Percentiles rank a stretch among this genome's conserved stretches.
Conservation (phyloP, 2,888 invertebrate species). For the Ichneumon xanthorius region DNA sequence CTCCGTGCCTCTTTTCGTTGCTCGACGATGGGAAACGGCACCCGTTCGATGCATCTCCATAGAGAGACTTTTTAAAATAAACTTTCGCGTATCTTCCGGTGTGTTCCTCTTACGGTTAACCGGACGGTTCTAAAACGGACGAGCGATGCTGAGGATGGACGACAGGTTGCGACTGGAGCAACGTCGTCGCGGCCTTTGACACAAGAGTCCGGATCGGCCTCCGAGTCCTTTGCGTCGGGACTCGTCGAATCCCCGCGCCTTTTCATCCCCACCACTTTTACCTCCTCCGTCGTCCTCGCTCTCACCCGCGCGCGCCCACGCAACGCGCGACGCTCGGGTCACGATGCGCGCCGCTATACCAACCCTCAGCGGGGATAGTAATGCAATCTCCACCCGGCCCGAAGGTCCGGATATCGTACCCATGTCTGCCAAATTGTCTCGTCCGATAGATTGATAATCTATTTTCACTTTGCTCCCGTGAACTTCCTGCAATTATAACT, state of each 20-base stretch:
- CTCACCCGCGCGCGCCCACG: slow-evolving; percentile 1
- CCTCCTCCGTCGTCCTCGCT: neutral
- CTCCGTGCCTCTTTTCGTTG: slow-evolving; percentile 1
- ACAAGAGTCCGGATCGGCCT: slow-evolving; percentile 48
- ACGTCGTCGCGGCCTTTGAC: slow-evolving; percentile 62
- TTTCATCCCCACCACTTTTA: neutral
- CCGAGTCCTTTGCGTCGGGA: slow-evolving; percentile 35
- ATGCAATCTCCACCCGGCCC: slow-evolving; percentile 22
- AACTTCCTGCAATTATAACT: neutral
- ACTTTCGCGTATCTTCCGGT: slow-evolving; percentile 2
- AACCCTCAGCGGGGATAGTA: slow-evolving; percentile 9
- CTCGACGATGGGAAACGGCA: neutral
- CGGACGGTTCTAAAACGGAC: neutral
- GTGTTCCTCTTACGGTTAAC: neutral
- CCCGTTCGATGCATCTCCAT: neutral
- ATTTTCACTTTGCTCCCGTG: neutral
- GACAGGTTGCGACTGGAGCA: slow-evolving; percentile 53
- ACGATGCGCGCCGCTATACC: slow-evolving; percentile 24
- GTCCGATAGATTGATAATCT: slow-evolving; percentile 43
- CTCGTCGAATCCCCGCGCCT: slow-evolving; percentile 29
- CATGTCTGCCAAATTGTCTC: slow-evolving; percentile 53
- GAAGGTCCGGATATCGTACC: slow-evolving; percentile 46
- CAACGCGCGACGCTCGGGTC: slow-evolving; percentile 11
- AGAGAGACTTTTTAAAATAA: neutral
- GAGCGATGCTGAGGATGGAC: slow-evolving; percentile 23